A percentile compares a stretch with the other conserved stretches of the same genome.
phyloP scores from a whole-genome alignment of 1,140 invertebrate genomes.

The Drosophila albomicans region DNA sequence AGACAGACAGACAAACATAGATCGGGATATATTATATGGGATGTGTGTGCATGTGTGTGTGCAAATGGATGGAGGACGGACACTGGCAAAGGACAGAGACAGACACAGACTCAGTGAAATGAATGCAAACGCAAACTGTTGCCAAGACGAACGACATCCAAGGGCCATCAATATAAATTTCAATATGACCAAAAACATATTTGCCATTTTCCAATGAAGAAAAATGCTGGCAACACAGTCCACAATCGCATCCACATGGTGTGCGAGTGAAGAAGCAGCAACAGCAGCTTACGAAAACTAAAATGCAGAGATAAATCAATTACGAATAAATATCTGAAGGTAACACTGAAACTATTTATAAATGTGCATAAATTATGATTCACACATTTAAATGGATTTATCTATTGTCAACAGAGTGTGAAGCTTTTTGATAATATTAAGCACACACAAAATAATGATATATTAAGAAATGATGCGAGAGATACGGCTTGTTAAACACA shows the following conservation, averaged over 20 bases:
- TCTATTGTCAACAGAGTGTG: not conserved
- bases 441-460: too few relatives aligned
- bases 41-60: not conserved
- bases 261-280: constrained; percentile 11
- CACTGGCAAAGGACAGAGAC: constrained; percentile 12
- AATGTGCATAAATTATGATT: not conserved
- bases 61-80: constrained; percentile 1
- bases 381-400: not conserved
- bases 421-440: not conserved
- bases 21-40: not conserved
- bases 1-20: not conserved
- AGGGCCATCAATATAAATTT: constrained; percentile 72
- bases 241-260: not conserved
- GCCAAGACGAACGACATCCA: constrained; percentile 53
- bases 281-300: constrained; percentile 4
- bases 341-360: not conserved
- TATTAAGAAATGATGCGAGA: too few relatives aligned
- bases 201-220: constrained; percentile 51
- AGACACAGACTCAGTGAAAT: constrained; percentile 41
- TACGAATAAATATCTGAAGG: not conserved
- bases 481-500: not conserved
- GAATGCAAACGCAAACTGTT: constrained; percentile 71
- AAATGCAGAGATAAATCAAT: constrained; percentile 31
- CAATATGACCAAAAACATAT: constrained; percentile 61
- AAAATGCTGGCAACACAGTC: constrained; percentile 35